Base-by-base conservation (phyloP, 2,888 invertebrate genomes). In the Thumatha senex region DNA sequence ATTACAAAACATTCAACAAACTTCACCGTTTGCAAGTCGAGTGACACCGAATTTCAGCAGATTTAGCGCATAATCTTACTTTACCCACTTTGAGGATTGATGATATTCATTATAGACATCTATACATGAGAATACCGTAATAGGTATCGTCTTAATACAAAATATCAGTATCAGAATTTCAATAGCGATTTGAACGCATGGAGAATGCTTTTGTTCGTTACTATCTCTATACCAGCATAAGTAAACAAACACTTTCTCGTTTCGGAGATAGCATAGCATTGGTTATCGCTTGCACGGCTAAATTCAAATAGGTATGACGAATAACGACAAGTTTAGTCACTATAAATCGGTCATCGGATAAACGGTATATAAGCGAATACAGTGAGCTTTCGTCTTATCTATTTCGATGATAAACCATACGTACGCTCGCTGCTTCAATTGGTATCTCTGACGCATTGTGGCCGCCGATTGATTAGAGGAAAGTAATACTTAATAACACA, bases 381-480 rank as follows among this genome's bases (percentile, higher is more conserved):
- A 61, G 46, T 40, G 59, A 67, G 63, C 65, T 63, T 60, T 56
- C 51, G 44, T 50, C 52, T 55, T 62, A 63, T 56, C 51, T 56
- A 56, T 56, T 65, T 57, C 53, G 60, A 61, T 52, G 56, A 61
- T 51, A 66, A 56, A 69, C 65, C 59, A 83, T 89, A 91, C 91
- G 69, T 90, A 91, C 90, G 84, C 80, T 80, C 82, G 84, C 67
- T 90, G 90, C 77, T 90, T 89, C 74, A 91, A 78, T 77, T 91
- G 91, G 76, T 91, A 91, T 70, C 89, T 79, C 77, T 91, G 90
- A 72, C 90, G 89, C 90, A 91, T 91, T 61, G 59, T 82, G 77
- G 54, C 48, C 18, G 64, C 54, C 40, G 59, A 57, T 52, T 74
- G 70, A 73, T 70, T 76, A 78, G 65, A 69, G 51, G 53, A 67